Evolutionary conservation across 2,888 invertebrate genomes (phyloP).

Genomic region (Aromia moschata): DNA sequence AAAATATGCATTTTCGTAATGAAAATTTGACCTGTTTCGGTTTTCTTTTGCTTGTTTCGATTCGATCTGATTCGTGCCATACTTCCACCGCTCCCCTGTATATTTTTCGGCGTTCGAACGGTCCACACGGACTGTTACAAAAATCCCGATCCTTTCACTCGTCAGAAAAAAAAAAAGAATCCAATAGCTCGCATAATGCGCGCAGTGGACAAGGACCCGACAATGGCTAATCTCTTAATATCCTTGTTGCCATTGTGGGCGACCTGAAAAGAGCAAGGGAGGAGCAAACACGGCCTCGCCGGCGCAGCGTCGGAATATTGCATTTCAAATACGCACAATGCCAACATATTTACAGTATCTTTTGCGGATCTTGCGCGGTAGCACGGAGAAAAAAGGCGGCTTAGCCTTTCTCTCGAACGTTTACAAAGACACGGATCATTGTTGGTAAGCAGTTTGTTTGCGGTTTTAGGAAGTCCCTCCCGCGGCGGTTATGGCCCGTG

Average conservation of each 20-base stretch:
- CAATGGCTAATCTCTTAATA: conserved; percentile 46
- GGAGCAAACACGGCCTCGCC: conserved; percentile 45
- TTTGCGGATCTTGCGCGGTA: conserved; percentile 54
- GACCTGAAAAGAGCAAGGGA: conserved; percentile 57
- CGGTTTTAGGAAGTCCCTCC: conserved; percentile 53
- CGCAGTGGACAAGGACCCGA: conserved; percentile 41
- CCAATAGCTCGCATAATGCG: conserved; percentile 52
- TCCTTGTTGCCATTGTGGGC: conserved; percentile 55
- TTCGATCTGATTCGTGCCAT: no score
- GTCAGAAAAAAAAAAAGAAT: conserved; percentile 42
- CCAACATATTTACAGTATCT: conserved; percentile 60
- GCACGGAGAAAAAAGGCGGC: conserved; percentile 57
- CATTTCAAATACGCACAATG: conserved; percentile 58
- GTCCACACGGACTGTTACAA: conserved; percentile 23
- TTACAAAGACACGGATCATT: conserved; percentile 43
- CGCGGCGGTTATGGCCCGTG: conserved; percentile 56
- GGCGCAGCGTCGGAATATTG: conserved; percentile 54
- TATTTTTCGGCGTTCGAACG: conserved; percentile 26
- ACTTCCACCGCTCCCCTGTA: no score
- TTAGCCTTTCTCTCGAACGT: conserved; percentile 47
- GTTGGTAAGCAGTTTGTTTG: conserved; percentile 55
- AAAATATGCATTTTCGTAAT: no score
- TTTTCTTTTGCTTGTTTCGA: no score
- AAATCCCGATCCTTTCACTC: conserved; percentile 22
- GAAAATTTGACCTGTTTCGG: no score